These are phyloP conservation scores for Chrysolina haemoptera DNA, from an alignment of 2,888 invertebrate species.

Conservation along the genomic window DNA sequence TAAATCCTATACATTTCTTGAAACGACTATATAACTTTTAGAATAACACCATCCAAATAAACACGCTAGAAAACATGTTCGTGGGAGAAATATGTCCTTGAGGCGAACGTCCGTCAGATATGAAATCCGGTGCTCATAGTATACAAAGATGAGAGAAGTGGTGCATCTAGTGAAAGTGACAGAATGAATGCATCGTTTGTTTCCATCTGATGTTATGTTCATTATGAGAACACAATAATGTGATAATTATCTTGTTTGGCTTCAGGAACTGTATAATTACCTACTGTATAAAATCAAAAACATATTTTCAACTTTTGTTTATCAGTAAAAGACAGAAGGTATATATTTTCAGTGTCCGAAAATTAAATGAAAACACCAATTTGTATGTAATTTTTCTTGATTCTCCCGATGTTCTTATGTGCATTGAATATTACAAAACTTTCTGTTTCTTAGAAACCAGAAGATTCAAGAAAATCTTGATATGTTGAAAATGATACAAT, in stretches of 20 bases:
- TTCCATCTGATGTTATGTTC: slow-evolving; percentile 16
- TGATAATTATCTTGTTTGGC: slow-evolving; percentile 3
- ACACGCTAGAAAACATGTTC: background rate
- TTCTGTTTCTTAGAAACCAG: too few species aligned
- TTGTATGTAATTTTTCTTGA: too few species aligned
- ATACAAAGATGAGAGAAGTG: slow-evolving; percentile 3
- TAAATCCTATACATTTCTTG: background rate
- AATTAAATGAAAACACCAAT: too few species aligned
- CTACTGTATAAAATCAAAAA: background rate
- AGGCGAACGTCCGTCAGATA: background rate
- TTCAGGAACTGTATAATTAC: background rate
- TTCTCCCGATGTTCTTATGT: too few species aligned
- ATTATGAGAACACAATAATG: slow-evolving; percentile 12
- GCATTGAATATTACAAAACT: too few species aligned
- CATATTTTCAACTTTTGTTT: background rate
- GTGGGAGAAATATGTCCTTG: slow-evolving; percentile 6
- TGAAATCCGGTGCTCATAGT: background rate
- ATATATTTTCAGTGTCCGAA: too few species aligned
- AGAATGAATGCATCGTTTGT: slow-evolving; percentile 22
- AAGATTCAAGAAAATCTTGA: too few species aligned
- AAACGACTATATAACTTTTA: background rate
- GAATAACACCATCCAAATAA: background rate
- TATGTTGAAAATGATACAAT: too few species aligned
- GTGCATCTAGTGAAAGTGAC: slow-evolving; percentile 22
- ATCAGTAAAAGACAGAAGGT: too few species aligned